Evolutionary conservation across 37 sponge, comb jelly and placozoan genomes (phyloP).

Genomic region (Hormiphora californensis): DNA sequence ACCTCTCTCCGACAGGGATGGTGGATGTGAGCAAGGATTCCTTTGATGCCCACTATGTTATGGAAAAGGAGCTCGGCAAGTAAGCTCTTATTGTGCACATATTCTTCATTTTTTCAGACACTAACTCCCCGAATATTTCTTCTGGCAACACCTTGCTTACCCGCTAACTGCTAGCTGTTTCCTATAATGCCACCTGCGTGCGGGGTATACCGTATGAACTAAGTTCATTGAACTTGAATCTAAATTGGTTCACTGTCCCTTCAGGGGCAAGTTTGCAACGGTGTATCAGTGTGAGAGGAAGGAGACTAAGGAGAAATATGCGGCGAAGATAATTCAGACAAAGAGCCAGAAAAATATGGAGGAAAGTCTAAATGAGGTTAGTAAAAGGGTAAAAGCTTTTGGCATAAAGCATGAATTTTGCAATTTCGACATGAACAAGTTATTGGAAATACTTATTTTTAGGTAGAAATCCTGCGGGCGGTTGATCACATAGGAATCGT

Average conservation of each 20-base stretch:
- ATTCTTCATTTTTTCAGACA: no score
- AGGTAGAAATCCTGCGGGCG: slow-evolving; percentile 22
- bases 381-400: background rate
- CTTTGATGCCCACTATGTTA: slow-evolving; percentile 35
- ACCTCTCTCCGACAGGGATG: no score
- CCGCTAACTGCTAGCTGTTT: no score
- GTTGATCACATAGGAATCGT: slow-evolving; percentile 34
- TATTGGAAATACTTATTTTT: background rate
- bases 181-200: no score
- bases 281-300: slow-evolving; percentile 46
- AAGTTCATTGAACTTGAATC: no score
- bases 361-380: slow-evolving; percentile 46
- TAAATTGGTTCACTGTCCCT: no score
- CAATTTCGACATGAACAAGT: background rate
- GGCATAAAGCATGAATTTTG: background rate
- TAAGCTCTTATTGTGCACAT: no score
- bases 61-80: slow-evolving; percentile 35
- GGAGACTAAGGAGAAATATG: slow-evolving; percentile 1
- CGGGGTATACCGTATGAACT: no score
- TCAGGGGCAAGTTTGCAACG: slow-evolving; percentile 45
- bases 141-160: no score
- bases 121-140: no score
- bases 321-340: slow-evolving; percentile 48
- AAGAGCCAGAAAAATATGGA: slow-evolving; percentile 50
- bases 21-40: slow-evolving; percentile 5